Conservation (phyloP, 2,888 invertebrate species). For the Lottia gigantea region DNA sequence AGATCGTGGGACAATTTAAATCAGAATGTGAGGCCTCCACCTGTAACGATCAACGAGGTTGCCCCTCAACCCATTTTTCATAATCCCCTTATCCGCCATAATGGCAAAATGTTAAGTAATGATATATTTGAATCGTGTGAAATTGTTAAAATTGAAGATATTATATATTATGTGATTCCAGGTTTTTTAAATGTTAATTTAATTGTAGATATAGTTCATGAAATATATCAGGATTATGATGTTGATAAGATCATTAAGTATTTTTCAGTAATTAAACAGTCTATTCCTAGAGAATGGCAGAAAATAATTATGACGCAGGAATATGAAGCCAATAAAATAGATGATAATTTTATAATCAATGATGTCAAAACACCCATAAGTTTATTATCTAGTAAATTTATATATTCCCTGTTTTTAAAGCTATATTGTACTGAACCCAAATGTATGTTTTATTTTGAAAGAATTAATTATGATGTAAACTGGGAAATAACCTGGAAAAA, state of each 20-base stretch:
- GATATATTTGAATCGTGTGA: no score
- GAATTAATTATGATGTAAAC: not conserved
- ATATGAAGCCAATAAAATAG: no score
- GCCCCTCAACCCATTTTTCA: not conserved
- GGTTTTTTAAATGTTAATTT: not conserved
- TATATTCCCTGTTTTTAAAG: not conserved
- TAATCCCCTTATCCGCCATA: not conserved
- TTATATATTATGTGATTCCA: not conserved
- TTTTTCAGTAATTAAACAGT: not conserved
- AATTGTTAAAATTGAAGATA: not conserved
- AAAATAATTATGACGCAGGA: not conserved
- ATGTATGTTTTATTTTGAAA: not conserved
- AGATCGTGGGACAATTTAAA: no score
- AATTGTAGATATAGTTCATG: not conserved
- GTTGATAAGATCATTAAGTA: not conserved
- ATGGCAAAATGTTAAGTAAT: not conserved
- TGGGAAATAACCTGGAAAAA: not conserved
- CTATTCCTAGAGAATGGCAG: not conserved
- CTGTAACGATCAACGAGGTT: not conserved
- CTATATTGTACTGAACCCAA: not conserved
- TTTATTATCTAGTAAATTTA: not conserved
- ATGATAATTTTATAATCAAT: not conserved
- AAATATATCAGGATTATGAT: not conserved
- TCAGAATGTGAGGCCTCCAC: no score
- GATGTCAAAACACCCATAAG: not conserved